Base-by-base conservation (phyloP, 2,888 invertebrate species). In the Drosophila pegasa region DNA sequence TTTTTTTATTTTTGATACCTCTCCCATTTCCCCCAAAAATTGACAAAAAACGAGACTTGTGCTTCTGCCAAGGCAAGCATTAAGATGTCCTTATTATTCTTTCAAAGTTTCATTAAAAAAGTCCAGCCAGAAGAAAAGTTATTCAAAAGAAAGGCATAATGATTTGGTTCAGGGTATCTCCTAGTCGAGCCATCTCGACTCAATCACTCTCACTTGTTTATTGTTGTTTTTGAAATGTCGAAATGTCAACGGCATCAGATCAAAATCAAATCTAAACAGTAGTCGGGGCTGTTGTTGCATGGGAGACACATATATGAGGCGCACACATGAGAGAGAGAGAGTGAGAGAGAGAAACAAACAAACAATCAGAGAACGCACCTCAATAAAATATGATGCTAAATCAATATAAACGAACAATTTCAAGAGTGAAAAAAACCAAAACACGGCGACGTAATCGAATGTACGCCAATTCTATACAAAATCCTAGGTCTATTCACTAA, bases 181-280 rank as follows among this genome's bases (percentile, higher is more conserved):
- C n/a, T n/a, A n/a, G n/a, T n/a, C n/a, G n/a, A n/a, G n/a, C n/a
- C n/a, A n/a, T n/a, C n/a, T n/a, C n/a, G n/a, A n/a, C n/a, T n/a
- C n/a, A n/a, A n/a, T n/a, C n/a, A n/a, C n/a, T n/a, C n/a, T n/a
- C n/a, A n/a, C n/a, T n/a, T 35, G 20, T 27, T 48, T 48, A 22
- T n/a, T 35, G 20, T 64, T 65, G 33, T 20, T 55, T 41, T 65
- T 52, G 54, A 37, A 29, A 18, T n/a, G n/a, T n/a, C n/a, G 33
- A 68, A 61, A 66, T 29, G 62, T 75, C 62, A 63, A 50, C 38
- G 31, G 37, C 14, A 43, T 45, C 22, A 35, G 59, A 56, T 67
- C n/a, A n/a, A n/a, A 40, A 14, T 22, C 22, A 55, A 35, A n/a
- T n/a, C n/a, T 33, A 56, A 12, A 40, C 14, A 43, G 22, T 35